These are phyloP conservation scores for Hormiphora californensis DNA, from an alignment of 37 sponge, comb jelly and placozoan genomes.

Conservation along the genomic window DNA sequence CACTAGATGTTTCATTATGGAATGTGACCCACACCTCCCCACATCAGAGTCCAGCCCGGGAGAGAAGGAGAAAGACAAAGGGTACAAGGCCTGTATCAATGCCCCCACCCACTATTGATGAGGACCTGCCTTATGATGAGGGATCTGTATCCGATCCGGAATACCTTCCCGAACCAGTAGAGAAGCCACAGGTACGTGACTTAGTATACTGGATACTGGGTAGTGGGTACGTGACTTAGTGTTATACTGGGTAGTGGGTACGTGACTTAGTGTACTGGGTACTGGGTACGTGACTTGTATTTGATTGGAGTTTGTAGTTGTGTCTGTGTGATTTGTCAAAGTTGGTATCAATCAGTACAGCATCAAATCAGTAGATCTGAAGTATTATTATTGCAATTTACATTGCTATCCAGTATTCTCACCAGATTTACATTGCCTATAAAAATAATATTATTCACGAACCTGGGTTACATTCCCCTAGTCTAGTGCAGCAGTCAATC, in stretches of 20 bases:
- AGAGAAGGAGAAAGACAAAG: neutral
- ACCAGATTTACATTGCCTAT: too few relatives aligned
- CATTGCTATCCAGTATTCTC: too few relatives aligned
- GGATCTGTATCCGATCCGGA: neutral
- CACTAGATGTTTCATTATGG: too few relatives aligned
- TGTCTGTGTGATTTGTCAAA: neutral
- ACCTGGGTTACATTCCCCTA: too few relatives aligned
- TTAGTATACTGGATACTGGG: neutral
- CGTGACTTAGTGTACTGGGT: neutral
- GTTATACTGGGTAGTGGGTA: neutral
- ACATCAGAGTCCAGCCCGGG: neutral
- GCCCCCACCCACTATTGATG: slow-evolving; percentile 9
- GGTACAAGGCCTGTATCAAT: neutral
- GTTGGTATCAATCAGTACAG: neutral
- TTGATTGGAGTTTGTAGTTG: neutral
- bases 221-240: neutral
- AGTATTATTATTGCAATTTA: too few relatives aligned
- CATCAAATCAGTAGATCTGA: too few relatives aligned
- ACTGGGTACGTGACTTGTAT: neutral
- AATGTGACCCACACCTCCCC: too few relatives aligned
- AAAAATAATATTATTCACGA: too few relatives aligned
- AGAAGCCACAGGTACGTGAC: neutral
- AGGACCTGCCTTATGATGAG: neutral
- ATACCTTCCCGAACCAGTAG: neutral
- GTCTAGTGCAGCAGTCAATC: too few relatives aligned